phyloP scores from a whole-genome alignment of 2,888 invertebrate species.

The Apoda limacodes region DNA sequence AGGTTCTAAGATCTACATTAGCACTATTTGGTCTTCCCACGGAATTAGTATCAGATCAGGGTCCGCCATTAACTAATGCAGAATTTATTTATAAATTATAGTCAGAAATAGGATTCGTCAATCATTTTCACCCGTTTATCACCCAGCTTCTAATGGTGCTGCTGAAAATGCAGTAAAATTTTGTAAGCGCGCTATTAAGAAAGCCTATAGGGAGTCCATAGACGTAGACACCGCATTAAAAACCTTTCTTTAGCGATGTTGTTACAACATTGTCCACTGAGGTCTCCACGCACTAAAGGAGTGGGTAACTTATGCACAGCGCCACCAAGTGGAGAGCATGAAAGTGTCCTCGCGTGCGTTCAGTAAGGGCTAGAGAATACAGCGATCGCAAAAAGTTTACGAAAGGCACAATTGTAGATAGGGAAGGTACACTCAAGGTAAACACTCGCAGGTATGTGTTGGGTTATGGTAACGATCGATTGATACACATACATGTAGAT shows the following conservation, averaged over 20 bases:
- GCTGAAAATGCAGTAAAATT: slow-evolving; percentile 18
- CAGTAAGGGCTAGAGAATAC: too few relatives aligned
- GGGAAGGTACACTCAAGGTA: too few relatives aligned
- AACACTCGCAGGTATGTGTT: too few relatives aligned
- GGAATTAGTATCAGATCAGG: slow-evolving; percentile 15
- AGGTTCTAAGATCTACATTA: slow-evolving; percentile 10
- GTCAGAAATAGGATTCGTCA: slow-evolving; percentile 16
- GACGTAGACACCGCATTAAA: slow-evolving; percentile 9
- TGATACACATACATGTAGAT: too few relatives aligned
- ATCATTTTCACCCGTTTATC: slow-evolving; percentile 17
- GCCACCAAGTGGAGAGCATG: too few relatives aligned
- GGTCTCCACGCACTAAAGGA: too few relatives aligned
- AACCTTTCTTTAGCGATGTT: slow-evolving; percentile 14
- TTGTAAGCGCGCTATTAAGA: slow-evolving; percentile 15
- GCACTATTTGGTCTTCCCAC: slow-evolving; percentile 13
- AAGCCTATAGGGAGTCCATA: slow-evolving; percentile 8
- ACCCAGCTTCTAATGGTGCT: slow-evolving; percentile 19
- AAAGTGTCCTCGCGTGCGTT: too few relatives aligned
- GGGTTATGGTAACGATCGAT: too few relatives aligned
- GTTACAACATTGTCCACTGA: too few relatives aligned
- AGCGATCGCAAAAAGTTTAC: too few relatives aligned
- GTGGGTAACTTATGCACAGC: too few relatives aligned
- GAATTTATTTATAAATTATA: slow-evolving; percentile 13
- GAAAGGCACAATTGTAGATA: too few relatives aligned
- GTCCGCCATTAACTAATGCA: slow-evolving; percentile 12